Evolutionary conservation across 2,797 vertebrate genomes (phyloP).

Genomic region (Prionace glauca): DNA sequence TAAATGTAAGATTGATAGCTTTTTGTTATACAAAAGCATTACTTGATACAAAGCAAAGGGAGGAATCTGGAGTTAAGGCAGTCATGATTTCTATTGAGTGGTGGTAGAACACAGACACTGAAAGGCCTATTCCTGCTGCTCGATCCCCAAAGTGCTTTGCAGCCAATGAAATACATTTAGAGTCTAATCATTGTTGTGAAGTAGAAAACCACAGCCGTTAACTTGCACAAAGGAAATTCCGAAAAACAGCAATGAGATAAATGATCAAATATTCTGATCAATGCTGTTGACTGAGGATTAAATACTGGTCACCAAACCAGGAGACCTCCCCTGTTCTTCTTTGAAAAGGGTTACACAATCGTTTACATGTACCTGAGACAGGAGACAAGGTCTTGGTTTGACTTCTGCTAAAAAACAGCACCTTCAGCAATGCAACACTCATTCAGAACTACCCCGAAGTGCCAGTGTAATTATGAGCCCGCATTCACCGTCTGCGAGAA

Average conservation of each 20-base stretch:
- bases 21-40: background rate
- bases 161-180: background rate
- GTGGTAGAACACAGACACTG: too few relatives aligned
- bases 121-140: too few relatives aligned
- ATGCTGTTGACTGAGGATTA: background rate
- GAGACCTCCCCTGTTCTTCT: background rate
- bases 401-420: background rate
- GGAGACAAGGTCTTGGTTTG: background rate
- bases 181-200: background rate
- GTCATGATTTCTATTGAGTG: too few relatives aligned
- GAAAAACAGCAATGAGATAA: background rate
- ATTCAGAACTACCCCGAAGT: background rate
- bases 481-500: too few relatives aligned
- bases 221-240: background rate
- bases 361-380: background rate
- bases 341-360: too few relatives aligned
- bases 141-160: too few relatives aligned
- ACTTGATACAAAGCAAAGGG: background rate
- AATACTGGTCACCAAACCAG: background rate
- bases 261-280: background rate
- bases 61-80: too few relatives aligned
- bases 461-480: background rate
- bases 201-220: background rate
- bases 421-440: background rate
- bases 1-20: background rate